These are phyloP conservation scores for Ptilonorhynchus violaceus DNA, from an alignment of 2,113 vertebrate genomes.

Conservation along the genomic window DNA sequence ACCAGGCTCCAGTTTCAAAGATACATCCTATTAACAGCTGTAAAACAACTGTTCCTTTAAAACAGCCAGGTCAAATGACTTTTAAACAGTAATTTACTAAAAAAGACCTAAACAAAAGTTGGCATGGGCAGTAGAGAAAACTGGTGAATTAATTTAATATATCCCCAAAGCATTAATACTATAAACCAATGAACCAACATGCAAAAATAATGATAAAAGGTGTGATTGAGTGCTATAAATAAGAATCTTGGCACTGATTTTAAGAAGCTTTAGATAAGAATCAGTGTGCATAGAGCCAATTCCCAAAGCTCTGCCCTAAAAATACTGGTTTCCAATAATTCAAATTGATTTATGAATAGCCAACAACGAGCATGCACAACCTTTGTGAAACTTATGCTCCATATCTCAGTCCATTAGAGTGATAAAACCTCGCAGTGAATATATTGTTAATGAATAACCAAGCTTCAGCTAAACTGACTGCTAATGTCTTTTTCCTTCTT, in stretches of 20 bases:
- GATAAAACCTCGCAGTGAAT: background rate
- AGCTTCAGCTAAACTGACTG: background rate
- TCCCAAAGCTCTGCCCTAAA: background rate
- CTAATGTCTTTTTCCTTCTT: constrained; percentile 28
- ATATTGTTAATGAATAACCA: background rate
- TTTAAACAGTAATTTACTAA: background rate
- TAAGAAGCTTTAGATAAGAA: background rate
- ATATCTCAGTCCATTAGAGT: background rate
- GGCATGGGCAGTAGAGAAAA: background rate
- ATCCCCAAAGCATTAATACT: background rate
- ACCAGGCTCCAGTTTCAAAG: background rate
- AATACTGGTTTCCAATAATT: background rate
- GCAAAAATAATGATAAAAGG: background rate
- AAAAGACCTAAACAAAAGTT: background rate
- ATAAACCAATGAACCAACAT: background rate
- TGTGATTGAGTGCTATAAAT: background rate
- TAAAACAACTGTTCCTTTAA: background rate
- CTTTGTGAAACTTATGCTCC: background rate
- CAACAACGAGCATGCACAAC: background rate
- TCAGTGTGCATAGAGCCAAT: background rate
- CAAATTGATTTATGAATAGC: background rate
- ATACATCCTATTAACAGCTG: background rate
- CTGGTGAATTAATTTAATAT: background rate
- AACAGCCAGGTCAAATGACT: background rate
- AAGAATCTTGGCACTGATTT: background rate